A percentile compares a stretch with the other conserved stretches of the same genome.
Evolutionary conservation across 2,888 invertebrate species (phyloP).

Genomic region (Melieria crassipennis): DNA sequence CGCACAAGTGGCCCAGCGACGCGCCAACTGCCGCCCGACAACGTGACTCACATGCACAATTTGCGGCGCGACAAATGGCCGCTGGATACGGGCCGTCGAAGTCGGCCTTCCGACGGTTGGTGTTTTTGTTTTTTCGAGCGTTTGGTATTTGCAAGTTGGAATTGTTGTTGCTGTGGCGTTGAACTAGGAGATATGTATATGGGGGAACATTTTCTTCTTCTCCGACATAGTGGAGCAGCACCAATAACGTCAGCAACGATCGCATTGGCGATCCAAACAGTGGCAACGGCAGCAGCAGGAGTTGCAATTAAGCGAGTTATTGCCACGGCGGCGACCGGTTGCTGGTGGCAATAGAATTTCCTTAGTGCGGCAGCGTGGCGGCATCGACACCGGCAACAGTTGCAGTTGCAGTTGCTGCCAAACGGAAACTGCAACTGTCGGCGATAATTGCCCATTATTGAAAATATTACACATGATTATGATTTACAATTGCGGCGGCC

Average conservation of each 20-base stretch:
- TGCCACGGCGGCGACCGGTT: neutral
- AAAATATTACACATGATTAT: conserved; percentile 31
- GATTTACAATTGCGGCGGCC: conserved; percentile 20
- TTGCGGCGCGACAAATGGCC: neutral
- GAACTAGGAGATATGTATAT: no score
- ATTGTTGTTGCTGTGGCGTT: no score
- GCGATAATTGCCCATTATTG: conserved; percentile 29
- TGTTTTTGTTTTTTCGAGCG: neutral
- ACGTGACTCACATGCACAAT: conserved; percentile 22
- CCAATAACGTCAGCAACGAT: neutral
- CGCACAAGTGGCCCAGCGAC: conserved; percentile 10
- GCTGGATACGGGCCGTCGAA: neutral
- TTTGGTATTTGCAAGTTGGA: no score
- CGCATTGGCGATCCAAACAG: neutral
- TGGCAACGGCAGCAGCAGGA: conserved; percentile 6
- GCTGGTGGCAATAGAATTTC: neutral
- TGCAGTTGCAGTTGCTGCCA: neutral
- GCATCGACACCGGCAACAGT: conserved; percentile 8
- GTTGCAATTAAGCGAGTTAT: conserved; percentile 24
- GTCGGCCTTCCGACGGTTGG: neutral
- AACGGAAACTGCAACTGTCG: conserved; percentile 11
- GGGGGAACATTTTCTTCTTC: conserved; percentile 7
- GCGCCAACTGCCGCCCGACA: conserved; percentile 5
- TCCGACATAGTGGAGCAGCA: neutral
- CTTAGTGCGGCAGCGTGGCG: neutral